Percentiles rank a stretch among this genome's conserved stretches.
Evolutionary conservation across 2,113 vertebrate species (phyloP).

Genomic region (Saimiri boliviensis): DNA sequence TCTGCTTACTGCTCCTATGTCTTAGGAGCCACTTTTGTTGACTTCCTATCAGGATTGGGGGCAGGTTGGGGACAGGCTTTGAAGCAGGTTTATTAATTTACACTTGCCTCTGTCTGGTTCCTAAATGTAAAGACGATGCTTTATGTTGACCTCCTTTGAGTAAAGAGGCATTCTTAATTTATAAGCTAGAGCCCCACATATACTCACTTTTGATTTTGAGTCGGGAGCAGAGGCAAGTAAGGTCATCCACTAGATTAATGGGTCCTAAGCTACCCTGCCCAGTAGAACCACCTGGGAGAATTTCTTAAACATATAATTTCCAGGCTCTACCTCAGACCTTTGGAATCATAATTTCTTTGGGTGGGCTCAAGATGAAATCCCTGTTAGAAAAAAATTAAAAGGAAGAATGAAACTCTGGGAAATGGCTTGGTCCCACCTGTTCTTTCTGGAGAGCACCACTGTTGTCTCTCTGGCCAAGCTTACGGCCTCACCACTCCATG

Average conservation of each 20-base stretch:
- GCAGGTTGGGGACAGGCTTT: background rate
- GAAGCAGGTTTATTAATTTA: constrained; percentile 44
- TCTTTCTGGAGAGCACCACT: background rate
- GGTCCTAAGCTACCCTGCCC: constrained; percentile 1
- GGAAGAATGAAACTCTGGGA: background rate
- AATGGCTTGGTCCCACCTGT: background rate
- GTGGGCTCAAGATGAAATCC: background rate
- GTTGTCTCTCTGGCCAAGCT: background rate
- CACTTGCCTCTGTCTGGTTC: background rate
- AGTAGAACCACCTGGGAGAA: background rate
- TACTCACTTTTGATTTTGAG: constrained; percentile 2
- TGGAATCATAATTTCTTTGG: background rate
- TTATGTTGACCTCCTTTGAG: constrained; percentile 27
- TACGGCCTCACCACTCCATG: no score
- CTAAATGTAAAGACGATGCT: constrained; percentile 36
- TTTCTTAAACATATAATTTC: background rate
- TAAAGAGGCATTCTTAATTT: constrained; percentile 12
- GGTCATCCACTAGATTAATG: background rate
- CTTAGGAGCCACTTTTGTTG: background rate
- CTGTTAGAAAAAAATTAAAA: background rate
- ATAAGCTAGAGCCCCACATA: background rate
- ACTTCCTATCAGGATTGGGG: background rate
- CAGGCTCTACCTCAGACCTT: background rate
- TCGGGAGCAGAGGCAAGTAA: background rate
- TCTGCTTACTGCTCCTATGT: background rate